Evolutionary conservation across 2,797 vertebrate genomes (phyloP), one percentile per base, ranked within the genome.

Genomic region (Syngnathus rostellatus): DNA sequence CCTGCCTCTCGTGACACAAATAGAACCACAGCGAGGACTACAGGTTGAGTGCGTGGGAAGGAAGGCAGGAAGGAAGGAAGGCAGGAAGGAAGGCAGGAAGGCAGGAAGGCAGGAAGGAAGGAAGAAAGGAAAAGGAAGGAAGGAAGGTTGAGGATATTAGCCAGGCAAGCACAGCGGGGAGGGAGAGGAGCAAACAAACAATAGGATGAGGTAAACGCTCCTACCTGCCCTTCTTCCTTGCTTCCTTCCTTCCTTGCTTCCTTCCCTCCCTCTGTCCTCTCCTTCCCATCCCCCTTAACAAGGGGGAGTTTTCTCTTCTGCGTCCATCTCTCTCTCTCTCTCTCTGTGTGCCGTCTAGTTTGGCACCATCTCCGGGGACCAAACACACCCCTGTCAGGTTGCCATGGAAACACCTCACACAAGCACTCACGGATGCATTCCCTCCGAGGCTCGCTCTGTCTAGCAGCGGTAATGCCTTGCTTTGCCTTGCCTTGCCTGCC

Each of bases 361-460:
- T 77, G 74, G 76, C 83, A 62, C 67, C 57, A 25, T 83, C 85
- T 85, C 86, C 46, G 3, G 84, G 81, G 88, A 90, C 81, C 78
- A 88, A 90, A 89, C 88, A 88, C 88, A 87, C 87, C 87, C 87
- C 81, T 85, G 77, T 85, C 84, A 68, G 71, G 88, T 90, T 87
- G 80, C 87, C 83, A 84, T 87, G 80, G 88, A 82, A 88, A 88
- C 82, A 68, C 81, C 83, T 82, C 81, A 78, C 82, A 79, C 85
- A 74, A 73, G 69, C 50, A 19, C 70, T 72, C 69, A 25, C 65
- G 40, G 53, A 61, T 61, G 41, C 71, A 45, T 50, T 39, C 62
- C 57, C 63, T 31, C 31, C 31, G 3, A 0, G 3, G 31, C 31
- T 64, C 68, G 25, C 58, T 72, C 72, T 78, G 54, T 78, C 68